Evolutionary conservation across 2,888 invertebrate genomes (phyloP), one percentile per base, ranked within the genome.

Genomic region (Digitonthophagus gazella): DNA sequence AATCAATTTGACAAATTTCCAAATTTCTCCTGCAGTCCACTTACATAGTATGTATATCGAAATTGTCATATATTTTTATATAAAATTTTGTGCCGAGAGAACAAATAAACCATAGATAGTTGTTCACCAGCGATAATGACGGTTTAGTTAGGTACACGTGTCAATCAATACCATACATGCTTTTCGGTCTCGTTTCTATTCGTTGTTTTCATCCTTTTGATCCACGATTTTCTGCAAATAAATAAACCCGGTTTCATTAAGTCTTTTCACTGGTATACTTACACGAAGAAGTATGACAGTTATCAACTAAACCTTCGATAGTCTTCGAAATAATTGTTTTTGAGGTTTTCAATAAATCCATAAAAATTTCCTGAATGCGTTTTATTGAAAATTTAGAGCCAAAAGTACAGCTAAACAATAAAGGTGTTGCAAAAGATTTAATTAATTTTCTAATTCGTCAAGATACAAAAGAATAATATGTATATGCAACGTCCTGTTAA

Each of bases 211-310:
- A 28, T 76, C 75, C 66, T 73, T 75, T 70, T 75, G 73, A 72
- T 76, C 76, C 64, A 74, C 71, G 64, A 75, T 69, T 65, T 68
- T 69, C 75, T 76, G 71, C 16, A 73, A 72, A 58, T 69, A 15
- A 65, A 67, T 56, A 54, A 56, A 68, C 28, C n/a, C n/a, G n/a
- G n/a, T n/a, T n/a, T n/a, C n/a, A n/a, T n/a, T n/a, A n/a, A n/a
- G n/a, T n/a, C n/a, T n/a, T n/a, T n/a, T n/a, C n/a, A n/a, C n/a
- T n/a, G n/a, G n/a, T n/a, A n/a, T n/a, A n/a, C n/a, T n/a, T n/a
- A n/a, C n/a, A n/a, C n/a, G n/a, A n/a, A n/a, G n/a, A n/a, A n/a
- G n/a, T n/a, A n/a, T n/a, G n/a, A n/a, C n/a, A n/a, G n/a, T n/a
- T n/a, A n/a, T n/a, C n/a, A n/a, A n/a, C n/a, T n/a, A n/a, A n/a